Evolutionary conservation across 2,113 vertebrate species (phyloP).

Genomic region (Pseudorectes ferrugineus): DNA sequence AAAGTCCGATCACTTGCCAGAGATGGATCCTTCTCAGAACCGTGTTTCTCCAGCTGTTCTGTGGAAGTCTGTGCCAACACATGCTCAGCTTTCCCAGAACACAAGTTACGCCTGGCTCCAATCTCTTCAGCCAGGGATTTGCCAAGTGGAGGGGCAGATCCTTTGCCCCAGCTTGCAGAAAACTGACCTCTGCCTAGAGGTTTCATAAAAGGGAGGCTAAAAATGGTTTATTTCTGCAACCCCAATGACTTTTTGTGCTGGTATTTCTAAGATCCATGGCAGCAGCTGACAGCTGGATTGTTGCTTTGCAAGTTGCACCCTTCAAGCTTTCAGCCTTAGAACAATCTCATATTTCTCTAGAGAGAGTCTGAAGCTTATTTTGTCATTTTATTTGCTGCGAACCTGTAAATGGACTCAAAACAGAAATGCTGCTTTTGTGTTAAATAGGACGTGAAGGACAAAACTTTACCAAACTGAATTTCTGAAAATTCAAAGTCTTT

Average conservation of each 20-base stretch:
- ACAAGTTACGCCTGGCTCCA: background rate
- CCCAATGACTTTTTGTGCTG: background rate
- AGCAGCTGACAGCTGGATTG: background rate
- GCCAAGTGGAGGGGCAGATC: background rate
- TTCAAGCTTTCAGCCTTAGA: background rate
- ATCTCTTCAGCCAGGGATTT: background rate
- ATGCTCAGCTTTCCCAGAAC: background rate
- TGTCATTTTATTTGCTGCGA: background rate
- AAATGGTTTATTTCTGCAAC: background rate
- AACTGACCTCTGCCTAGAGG: background rate
- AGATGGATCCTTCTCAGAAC: background rate
- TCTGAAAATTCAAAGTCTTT: background rate
- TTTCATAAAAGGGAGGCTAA: background rate
- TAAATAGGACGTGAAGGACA: background rate
- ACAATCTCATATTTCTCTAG: background rate
- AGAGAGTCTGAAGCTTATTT: background rate
- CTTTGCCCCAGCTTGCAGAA: too few species aligned
- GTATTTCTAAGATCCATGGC: rapidly evolving
- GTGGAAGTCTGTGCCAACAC: background rate
- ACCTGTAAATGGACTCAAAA: background rate
- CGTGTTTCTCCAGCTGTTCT: background rate
- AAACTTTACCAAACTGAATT: background rate
- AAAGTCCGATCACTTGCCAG: rapidly evolving
- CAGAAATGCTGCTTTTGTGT: background rate
- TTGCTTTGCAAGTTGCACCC: background rate